Evolutionary conservation across 1,140 invertebrate genomes (phyloP).

Genomic region (Epicauta chinensis): DNA sequence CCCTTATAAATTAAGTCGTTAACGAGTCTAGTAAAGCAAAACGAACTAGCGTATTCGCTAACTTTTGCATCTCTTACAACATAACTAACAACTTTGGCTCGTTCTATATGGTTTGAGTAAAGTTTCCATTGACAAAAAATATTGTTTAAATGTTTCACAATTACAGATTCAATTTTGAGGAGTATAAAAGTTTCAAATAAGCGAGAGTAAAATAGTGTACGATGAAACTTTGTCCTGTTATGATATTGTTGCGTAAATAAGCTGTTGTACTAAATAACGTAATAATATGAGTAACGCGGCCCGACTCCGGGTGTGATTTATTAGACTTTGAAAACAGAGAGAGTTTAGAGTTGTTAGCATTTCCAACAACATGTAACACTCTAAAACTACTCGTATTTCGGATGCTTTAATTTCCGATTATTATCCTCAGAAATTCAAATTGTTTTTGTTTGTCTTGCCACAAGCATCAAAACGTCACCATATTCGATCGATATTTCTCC

Average conservation of each 20-base stretch:
- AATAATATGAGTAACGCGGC: constrained; percentile 29
- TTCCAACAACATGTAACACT: constrained; percentile 4
- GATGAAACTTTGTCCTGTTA: constrained; percentile 27
- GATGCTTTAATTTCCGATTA: too few species aligned
- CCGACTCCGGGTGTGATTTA: constrained; percentile 26
- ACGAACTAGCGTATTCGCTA: constrained; percentile 8
- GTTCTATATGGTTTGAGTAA: too few species aligned
- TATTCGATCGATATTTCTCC: neutral
- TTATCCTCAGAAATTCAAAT: too few species aligned
- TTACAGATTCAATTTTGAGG: too few species aligned
- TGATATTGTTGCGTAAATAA: constrained; percentile 30
- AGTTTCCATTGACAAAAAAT: too few species aligned
- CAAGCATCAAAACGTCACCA: too few species aligned
- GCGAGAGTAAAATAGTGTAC: constrained; percentile 26
- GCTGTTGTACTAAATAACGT: constrained; percentile 30
- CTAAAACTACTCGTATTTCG: too few species aligned
- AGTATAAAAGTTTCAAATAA: constrained; percentile 23
- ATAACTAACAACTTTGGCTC: too few species aligned
- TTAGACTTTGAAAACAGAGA: constrained; percentile 31
- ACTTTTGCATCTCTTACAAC: too few species aligned
- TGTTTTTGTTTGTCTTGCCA: too few species aligned
- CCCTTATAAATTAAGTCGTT: constrained; percentile 34
- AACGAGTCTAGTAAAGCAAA: constrained; percentile 25
- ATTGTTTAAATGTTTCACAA: too few species aligned
- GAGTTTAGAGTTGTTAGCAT: constrained; percentile 27